Evolutionary conservation across 2,888 invertebrate species (phyloP).

Genomic region (Patella caerulea): DNA sequence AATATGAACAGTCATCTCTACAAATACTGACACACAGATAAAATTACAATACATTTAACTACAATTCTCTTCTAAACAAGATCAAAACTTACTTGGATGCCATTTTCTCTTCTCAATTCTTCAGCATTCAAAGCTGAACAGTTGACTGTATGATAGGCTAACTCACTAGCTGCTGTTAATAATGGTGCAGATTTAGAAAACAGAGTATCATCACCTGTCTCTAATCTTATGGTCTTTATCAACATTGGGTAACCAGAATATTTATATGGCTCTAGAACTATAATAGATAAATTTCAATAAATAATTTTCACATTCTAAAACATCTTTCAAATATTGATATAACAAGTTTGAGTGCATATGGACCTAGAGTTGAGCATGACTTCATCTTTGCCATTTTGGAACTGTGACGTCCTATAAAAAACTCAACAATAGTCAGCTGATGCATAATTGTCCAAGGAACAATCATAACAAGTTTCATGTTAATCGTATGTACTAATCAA

Average conservation of each 20-base stretch:
- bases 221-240: slow-evolving; percentile 93
- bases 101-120: slow-evolving; percentile 93
- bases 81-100: slow-evolving; percentile 80
- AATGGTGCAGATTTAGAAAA: slow-evolving; percentile 87
- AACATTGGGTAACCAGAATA: slow-evolving; percentile 99
- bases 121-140: slow-evolving; percentile 98
- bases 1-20: neutral
- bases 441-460: too few relatives aligned
- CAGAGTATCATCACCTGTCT: slow-evolving; percentile 91
- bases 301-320: too few relatives aligned
- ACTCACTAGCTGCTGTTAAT: slow-evolving; percentile 84
- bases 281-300: slow-evolving; percentile 11
- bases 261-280: slow-evolving; percentile 88
- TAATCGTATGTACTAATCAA: too few relatives aligned
- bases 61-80: neutral
- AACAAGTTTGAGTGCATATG: too few relatives aligned
- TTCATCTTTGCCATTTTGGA: too few relatives aligned
- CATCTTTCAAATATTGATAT: too few relatives aligned
- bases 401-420: too few relatives aligned
- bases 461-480: too few relatives aligned
- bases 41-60: too few relatives aligned
- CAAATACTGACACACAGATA: neutral
- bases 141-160: slow-evolving; percentile 95
- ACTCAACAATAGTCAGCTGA: too few relatives aligned
- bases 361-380: too few relatives aligned